These are phyloP conservation scores for Capitella teleta DNA, from an alignment of 1,140 invertebrate species.

Conservation along the genomic window DNA sequence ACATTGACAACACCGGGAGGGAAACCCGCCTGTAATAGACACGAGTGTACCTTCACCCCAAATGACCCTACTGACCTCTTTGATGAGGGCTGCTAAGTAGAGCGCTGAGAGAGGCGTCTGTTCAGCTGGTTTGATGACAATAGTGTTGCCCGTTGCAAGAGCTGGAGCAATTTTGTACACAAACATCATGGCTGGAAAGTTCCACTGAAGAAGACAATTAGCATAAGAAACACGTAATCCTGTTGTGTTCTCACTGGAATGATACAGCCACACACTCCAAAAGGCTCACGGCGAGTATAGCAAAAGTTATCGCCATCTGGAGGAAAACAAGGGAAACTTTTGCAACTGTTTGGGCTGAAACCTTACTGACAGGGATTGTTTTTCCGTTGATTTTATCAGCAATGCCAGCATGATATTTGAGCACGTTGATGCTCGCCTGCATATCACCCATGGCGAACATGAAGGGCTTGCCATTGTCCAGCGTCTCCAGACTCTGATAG, in stretches of 20 bases:
- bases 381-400: no score
- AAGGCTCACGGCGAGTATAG: conserved; percentile 88
- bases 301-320: conserved; percentile 71
- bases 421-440: no score
- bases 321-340: no score
- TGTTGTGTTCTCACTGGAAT: conserved; percentile 73
- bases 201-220: no score
- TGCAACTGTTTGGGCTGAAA: no score
- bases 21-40: conserved; percentile 66
- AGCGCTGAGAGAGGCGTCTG: conserved; percentile 84
- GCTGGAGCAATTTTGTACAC: conserved; percentile 91
- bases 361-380: no score
- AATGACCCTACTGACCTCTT: no score
- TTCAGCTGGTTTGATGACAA: conserved; percentile 85
- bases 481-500: conserved; percentile 59
- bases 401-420: no score
- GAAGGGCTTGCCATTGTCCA: conserved; percentile 79
- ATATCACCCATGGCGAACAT: no score
- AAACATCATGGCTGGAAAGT: conserved; percentile 90
- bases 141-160: conserved; percentile 72
- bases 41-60: no score
- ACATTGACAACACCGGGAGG: conserved; percentile 77
- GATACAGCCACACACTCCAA: conserved; percentile 94
- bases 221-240: no score
- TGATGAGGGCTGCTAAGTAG: conserved; percentile 61